Conservation (phyloP, 2,113 vertebrate genomes). For the Sapajus apella region DNA sequence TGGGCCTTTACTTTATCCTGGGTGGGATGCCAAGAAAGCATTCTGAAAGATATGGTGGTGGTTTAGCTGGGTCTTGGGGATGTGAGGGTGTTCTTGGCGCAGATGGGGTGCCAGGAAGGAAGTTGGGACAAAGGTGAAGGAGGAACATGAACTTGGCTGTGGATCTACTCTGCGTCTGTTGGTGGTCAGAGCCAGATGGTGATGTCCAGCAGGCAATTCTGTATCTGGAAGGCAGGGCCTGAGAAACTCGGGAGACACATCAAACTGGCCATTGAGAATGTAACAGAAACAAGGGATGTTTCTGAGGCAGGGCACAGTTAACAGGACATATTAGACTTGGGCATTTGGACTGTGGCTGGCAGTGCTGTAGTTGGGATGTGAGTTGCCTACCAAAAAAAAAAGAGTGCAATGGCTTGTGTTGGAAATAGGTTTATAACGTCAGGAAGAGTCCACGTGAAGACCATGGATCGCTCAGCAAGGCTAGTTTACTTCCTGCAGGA, state of each 20-base stretch:
- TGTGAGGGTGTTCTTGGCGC: neutral
- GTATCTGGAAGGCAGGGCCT: neutral
- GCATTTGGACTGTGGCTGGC: neutral
- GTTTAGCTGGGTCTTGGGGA: neutral
- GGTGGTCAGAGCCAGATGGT: neutral
- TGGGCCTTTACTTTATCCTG: neutral
- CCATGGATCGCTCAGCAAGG: no score
- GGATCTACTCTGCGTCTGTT: neutral
- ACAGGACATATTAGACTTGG: neutral
- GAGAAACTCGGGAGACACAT: neutral
- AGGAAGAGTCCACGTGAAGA: no score
- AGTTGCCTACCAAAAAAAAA: neutral
- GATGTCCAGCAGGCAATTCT: neutral
- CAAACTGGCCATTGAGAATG: neutral
- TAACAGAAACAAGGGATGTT: neutral
- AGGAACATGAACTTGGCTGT: no score
- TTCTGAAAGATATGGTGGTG: neutral
- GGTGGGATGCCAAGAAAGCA: neutral
- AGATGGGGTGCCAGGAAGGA: no score
- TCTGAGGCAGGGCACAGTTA: neutral
- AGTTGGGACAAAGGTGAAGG: neutral
- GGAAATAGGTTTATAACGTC: no score
- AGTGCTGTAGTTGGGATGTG: rapidly evolving
- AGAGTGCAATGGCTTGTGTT: no score
- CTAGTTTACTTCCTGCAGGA: no score